phyloP scores from a whole-genome alignment of 2,113 vertebrate species.

The Labrus mixtus region DNA sequence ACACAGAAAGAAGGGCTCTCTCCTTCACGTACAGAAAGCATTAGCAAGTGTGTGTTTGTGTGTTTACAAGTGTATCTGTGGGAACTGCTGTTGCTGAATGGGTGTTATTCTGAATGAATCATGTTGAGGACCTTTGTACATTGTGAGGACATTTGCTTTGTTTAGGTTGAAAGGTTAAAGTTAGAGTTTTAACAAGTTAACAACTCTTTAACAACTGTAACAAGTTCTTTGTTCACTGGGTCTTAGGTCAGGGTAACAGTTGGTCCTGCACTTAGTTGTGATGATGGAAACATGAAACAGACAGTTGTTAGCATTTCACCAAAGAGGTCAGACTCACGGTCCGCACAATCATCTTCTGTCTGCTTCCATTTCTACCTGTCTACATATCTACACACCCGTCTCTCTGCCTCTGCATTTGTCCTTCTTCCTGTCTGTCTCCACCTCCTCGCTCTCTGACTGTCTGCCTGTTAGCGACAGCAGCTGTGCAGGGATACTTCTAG shows the following conservation, averaged over 20 bases:
- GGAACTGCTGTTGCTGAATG: too few species aligned
- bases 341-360: constrained; percentile 16
- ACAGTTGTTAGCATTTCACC: not conserved
- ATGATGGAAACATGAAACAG: not conserved
- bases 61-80: not conserved
- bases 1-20: too few species aligned
- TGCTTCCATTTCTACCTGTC: constrained; percentile 28
- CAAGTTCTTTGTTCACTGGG: too few species aligned
- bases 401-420: constrained; percentile 40
- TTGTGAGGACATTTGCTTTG: too few species aligned
- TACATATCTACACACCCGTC: constrained; percentile 30
- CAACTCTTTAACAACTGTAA: too few species aligned
- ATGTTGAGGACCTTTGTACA: too few species aligned
- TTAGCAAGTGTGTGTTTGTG: constrained; percentile 18
- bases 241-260: not conserved
- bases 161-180: too few species aligned
- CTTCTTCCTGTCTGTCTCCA: constrained; percentile 46
- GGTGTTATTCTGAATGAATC: too few species aligned
- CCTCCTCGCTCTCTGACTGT: constrained; percentile 51
- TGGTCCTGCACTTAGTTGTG: not conserved
- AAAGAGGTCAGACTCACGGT: constrained; percentile 14
- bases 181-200: too few species aligned
- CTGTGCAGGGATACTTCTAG: constrained; percentile 70
- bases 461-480: constrained; percentile 75
- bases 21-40: not conserved